Conservation (phyloP, 2,113 vertebrate genomes). For the Perca flavescens region DNA sequence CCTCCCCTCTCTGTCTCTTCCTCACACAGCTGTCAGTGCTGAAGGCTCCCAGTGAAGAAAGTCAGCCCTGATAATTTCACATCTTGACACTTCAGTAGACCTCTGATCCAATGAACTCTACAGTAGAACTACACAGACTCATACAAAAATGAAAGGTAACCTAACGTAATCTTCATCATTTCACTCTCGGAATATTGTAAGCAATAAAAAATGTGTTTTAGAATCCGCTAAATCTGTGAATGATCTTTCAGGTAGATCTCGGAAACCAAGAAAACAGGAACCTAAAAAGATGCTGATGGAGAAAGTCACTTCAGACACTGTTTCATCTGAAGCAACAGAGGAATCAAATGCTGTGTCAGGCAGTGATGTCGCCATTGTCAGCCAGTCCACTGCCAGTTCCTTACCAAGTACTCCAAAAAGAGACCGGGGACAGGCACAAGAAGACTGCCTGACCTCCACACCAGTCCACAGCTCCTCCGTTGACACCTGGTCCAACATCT, state of each 20-base stretch:
- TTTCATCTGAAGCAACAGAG: conserved; percentile 21
- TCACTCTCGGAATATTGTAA: neutral
- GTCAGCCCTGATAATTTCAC: neutral
- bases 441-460: conserved; percentile 53
- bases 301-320: neutral
- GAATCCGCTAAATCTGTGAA: neutral
- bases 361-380: neutral
- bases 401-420: conserved; percentile 50
- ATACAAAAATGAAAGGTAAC: conserved; percentile 44
- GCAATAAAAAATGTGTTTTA: neutral
- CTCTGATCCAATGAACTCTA: neutral
- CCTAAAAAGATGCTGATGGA: neutral
- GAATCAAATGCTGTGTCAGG: conserved; percentile 1
- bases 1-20: neutral
- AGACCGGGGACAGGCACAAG: neutral
- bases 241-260: conserved; percentile 39
- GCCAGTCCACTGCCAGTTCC: neutral
- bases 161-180: too few species aligned
- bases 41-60: neutral
- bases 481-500: neutral
- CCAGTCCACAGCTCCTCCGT: conserved; percentile 38
- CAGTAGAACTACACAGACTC: conserved; percentile 3
- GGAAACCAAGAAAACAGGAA: conserved; percentile 40
- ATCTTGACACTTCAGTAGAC: neutral
- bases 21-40: neutral